Percentiles rank a stretch among this genome's conserved stretches.
Conservation (phyloP, 2,888 invertebrate species). For the Scaptomyza flava region DNA sequence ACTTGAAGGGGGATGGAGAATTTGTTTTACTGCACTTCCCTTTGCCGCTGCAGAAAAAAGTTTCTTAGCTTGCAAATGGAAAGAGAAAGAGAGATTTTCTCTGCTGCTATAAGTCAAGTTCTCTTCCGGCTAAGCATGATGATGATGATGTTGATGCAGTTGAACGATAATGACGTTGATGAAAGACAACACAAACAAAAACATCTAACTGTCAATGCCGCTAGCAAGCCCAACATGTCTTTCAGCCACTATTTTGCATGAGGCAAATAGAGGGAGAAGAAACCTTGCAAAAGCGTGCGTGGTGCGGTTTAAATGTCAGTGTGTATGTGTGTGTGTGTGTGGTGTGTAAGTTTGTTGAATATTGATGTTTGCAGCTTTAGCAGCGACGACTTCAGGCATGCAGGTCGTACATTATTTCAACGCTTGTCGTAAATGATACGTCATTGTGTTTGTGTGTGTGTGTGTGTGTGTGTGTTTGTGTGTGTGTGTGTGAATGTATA, state of each 20-base stretch:
- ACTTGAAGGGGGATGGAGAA: too few relatives aligned
- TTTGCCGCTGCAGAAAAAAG: slow-evolving; percentile 71
- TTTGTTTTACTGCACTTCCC: slow-evolving; percentile 63
- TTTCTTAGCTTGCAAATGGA: slow-evolving; percentile 42
- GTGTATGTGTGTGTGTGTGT: slow-evolving; percentile 39
- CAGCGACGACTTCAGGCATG: slow-evolving; percentile 40
- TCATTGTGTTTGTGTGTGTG: slow-evolving; percentile 4
- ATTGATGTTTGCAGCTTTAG: slow-evolving; percentile 60
- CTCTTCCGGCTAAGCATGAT: slow-evolving; percentile 73
- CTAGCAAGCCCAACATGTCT: slow-evolving; percentile 54
- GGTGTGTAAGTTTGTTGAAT: slow-evolving; percentile 41
- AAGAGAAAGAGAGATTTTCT: slow-evolving; percentile 9
- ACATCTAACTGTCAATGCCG: slow-evolving; percentile 49
- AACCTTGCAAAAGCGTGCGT: slow-evolving; percentile 5
- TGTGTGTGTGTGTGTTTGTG: not conserved
- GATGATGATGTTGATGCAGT: slow-evolving; percentile 4
- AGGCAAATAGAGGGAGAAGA: slow-evolving; percentile 22
- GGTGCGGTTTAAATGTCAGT: slow-evolving; percentile 31
- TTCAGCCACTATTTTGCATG: slow-evolving; percentile 75
- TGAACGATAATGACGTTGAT: slow-evolving; percentile 1
- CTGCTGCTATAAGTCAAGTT: slow-evolving; percentile 77
- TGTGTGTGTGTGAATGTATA: too few relatives aligned
- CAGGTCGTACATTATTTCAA: slow-evolving; percentile 39
- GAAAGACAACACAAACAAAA: slow-evolving; percentile 32
- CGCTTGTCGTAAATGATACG: slow-evolving; percentile 62